Evolutionary conservation across 2,797 vertebrate genomes (phyloP).

Genomic region (Sebastes flavidus): DNA sequence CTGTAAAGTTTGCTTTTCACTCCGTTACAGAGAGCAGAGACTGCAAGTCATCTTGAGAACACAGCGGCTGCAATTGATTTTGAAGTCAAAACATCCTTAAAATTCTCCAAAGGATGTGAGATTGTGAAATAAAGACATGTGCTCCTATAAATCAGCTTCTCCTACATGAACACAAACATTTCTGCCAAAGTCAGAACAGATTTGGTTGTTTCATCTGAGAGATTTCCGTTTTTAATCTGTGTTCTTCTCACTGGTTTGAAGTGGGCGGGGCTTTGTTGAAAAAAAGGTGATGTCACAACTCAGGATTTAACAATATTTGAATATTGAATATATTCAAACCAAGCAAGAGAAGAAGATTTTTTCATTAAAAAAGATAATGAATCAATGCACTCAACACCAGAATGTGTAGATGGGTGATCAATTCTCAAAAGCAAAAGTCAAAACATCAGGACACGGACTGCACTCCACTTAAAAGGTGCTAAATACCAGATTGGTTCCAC

Average conservation of each 20-base stretch:
- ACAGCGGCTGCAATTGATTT: not conserved
- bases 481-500: no score
- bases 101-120: not conserved
- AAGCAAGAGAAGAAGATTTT: no score
- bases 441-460: not conserved
- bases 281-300: not conserved
- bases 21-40: no score
- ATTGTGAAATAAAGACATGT: no score
- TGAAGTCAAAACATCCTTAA: not conserved
- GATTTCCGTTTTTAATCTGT: not conserved
- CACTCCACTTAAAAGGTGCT: no score
- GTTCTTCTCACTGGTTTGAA: no score
- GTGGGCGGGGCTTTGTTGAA: no score
- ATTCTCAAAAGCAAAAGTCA: not conserved
- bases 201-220: not conserved
- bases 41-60: not conserved
- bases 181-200: not conserved
- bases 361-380: not conserved
- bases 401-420: not conserved
- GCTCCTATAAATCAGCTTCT: not conserved
- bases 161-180: not conserved
- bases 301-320: not conserved
- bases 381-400: not conserved
- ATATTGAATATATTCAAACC: not conserved
- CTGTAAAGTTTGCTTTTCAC: not conserved